A percentile compares a stretch with the other conserved stretches of the same genome.
Evolutionary conservation across 2,797 vertebrate species (phyloP).

Genomic region (Amazona finschi): DNA sequence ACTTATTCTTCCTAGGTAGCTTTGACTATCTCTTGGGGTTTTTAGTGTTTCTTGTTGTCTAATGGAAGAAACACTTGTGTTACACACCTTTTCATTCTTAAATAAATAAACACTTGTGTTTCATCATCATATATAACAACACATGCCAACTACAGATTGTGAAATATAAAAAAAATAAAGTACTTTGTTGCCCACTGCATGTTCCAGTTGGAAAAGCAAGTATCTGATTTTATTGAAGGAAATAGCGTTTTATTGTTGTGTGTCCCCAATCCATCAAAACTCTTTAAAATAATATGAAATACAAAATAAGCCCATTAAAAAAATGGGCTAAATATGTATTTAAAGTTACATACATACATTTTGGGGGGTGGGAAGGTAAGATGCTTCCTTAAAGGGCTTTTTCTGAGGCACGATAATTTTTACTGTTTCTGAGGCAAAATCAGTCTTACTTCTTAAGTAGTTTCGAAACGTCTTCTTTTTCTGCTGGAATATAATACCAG

Average conservation of each 20-base stretch:
- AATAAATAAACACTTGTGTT: not conserved
- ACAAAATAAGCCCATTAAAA: not conserved
- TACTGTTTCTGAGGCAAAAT: not conserved
- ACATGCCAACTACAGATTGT: not conserved
- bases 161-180: not conserved
- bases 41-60: not conserved
- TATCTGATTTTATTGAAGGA: not conserved
- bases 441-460: not conserved
- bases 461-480: not conserved
- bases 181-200: not conserved
- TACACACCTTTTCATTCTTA: not conserved
- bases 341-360: not conserved
- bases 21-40: not conserved
- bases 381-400: not conserved
- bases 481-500: not conserved
- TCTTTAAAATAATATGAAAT: not conserved
- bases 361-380: rapidly evolving
- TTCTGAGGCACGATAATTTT: not conserved
- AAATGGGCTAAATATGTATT: not conserved
- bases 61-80: not conserved
- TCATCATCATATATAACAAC: not conserved
- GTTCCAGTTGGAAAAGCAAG: not conserved
- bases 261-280: not conserved
- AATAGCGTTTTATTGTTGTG: not conserved
- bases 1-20: not conserved